Evolutionary conservation across 2,888 invertebrate species (phyloP).

Genomic region (Ochropleura plecta): DNA sequence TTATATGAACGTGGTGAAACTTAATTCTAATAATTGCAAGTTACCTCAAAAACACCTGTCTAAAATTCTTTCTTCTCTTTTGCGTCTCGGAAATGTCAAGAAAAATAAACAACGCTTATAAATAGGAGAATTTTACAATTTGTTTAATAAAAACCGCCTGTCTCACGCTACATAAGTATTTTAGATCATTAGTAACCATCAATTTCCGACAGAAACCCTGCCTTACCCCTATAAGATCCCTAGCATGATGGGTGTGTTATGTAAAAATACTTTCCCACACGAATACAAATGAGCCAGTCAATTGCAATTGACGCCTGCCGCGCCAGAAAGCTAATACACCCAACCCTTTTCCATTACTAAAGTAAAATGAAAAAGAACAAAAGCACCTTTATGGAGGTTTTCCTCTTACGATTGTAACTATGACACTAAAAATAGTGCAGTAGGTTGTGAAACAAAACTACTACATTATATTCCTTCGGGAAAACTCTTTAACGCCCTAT

Average conservation of each 20-base stretch:
- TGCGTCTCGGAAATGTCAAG: background rate
- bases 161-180: background rate
- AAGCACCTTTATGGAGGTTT: constrained; percentile 44
- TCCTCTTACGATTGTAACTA: constrained; percentile 56
- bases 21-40: constrained; percentile 23
- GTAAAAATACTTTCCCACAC: constrained; percentile 45
- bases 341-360: constrained; percentile 61
- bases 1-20: constrained; percentile 31
- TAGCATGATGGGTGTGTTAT: constrained; percentile 30
- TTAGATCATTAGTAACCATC: constrained; percentile 33
- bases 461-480: constrained; percentile 38
- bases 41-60: background rate
- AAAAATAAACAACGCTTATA: too few species aligned
- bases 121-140: background rate
- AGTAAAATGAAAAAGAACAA: constrained; percentile 54
- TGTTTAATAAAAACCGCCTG: background rate
- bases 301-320: constrained; percentile 51
- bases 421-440: constrained; percentile 56
- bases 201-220: constrained; percentile 5
- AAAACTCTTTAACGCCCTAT: constrained; percentile 39
- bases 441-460: constrained; percentile 45
- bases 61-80: too few species aligned
- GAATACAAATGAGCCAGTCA: constrained; percentile 59
- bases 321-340: constrained; percentile 57
- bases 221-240: constrained; percentile 15